A percentile compares a stretch with the other conserved stretches of the same genome.
Conservation (phyloP, 2,113 vertebrate genomes). For the Cyanoramphus novaezelandiae region DNA sequence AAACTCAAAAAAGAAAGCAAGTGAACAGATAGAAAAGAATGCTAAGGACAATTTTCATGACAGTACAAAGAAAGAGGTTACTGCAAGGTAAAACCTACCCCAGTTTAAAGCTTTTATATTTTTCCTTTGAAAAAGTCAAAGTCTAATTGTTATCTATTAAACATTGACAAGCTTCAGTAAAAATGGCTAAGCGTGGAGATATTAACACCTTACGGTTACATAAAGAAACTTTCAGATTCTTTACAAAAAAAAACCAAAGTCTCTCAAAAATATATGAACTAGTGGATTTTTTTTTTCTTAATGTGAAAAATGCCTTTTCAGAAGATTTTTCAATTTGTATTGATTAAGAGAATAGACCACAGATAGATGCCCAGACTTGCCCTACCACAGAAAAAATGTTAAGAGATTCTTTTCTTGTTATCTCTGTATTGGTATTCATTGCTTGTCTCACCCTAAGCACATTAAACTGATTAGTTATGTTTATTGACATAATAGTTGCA, state of each 20-base stretch:
- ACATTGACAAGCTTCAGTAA: neutral
- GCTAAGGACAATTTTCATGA: neutral
- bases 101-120: neutral
- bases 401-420: neutral
- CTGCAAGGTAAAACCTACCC: neutral
- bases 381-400: neutral
- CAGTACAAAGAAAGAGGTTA: neutral
- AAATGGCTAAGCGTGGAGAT: neutral
- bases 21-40: neutral
- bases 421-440: constrained; percentile 47
- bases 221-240: rapidly evolving
- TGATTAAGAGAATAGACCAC: neutral
- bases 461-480: constrained; percentile 64
- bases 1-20: neutral
- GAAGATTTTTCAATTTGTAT: neutral
- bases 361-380: neutral
- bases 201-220: neutral
- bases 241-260: neutral
- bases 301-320: neutral
- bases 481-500: constrained; percentile 72
- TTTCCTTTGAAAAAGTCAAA: neutral
- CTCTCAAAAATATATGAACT: neutral
- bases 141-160: neutral
- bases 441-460: constrained; percentile 28
- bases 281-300: neutral